Conservation (phyloP, 2,888 invertebrate species). For the Cataglyphis livida region DNA sequence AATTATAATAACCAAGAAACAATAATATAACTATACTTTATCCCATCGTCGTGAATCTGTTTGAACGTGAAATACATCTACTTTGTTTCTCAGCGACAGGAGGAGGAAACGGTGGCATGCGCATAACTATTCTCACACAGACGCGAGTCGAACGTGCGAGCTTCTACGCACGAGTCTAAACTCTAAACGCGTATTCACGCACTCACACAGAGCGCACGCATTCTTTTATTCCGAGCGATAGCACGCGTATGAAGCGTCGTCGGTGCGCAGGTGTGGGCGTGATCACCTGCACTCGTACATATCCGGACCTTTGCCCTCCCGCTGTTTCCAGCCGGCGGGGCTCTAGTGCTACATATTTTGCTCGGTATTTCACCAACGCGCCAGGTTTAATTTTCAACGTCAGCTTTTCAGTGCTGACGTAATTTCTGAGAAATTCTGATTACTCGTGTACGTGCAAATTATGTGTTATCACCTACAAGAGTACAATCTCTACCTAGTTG, state of each 20-base stretch:
- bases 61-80: not conserved
- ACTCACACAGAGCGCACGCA: slow-evolving; percentile 5
- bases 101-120: not conserved
- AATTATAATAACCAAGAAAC: not conserved
- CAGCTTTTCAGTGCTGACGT: slow-evolving; percentile 60
- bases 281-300: slow-evolving; percentile 80
- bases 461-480: slow-evolving; percentile 47
- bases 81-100: not conserved
- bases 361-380: slow-evolving; percentile 68
- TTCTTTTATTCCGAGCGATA: slow-evolving; percentile 41
- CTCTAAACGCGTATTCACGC: slow-evolving; percentile 4
- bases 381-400: slow-evolving; percentile 70
- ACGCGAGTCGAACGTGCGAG: not conserved
- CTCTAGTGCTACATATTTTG: slow-evolving; percentile 58
- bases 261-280: slow-evolving; percentile 78
- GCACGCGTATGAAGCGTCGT: slow-evolving; percentile 33
- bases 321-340: slow-evolving; percentile 49
- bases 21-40: not conserved
- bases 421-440: slow-evolving; percentile 60
- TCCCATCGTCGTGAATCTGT: not conserved
- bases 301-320: slow-evolving; percentile 69
- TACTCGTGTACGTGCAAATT: slow-evolving; percentile 27
- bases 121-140: slow-evolving; percentile 18
- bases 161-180: not conserved
- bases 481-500: slow-evolving; percentile 51